Evolutionary conservation across 2,113 vertebrate genomes (phyloP), one percentile per base, ranked within the genome.

Genomic region (Vireo altiloquus): DNA sequence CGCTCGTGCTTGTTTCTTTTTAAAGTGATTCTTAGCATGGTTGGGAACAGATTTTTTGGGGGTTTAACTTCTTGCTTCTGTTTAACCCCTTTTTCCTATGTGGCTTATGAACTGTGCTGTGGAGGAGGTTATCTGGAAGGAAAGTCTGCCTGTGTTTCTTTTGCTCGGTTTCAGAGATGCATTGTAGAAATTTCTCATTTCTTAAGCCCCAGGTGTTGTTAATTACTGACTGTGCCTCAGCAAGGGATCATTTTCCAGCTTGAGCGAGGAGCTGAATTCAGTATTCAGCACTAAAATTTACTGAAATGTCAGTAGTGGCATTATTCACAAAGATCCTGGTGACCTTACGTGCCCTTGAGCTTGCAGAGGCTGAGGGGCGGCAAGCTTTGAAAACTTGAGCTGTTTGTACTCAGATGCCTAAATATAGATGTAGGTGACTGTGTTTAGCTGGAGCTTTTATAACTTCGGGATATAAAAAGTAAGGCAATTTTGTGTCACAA

Each of bases 91-190:
- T 85, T 52, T 20, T 56, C 70, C 63, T 81, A 15, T 31, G 0
- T 3, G 13, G 40, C 18, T 0, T 22, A 2, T 2, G 10, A 70
- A n/a, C 46, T 0, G 4, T 0, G 4, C 9, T 2, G 1, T 0
- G 1, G 63, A 53, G 80, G 46, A 27, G 59, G 15, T 85, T 31
- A n/a, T 46, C 60, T 40, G 65, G 72, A 49, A 63, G 69, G n/a
- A 61, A 82, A 60, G 49, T 8, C 63, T 76, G 37, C 37, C 0
- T 3, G 30, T 79, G 66, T 50, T 86, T 23, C 80, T 88, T 90
- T 60, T 22, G 18, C 84, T 91, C 33, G 25, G 5, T 50, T 83
- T 79, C 37, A 60, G 72, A 74, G 35, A 9, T 37, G 39, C 53
- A 4, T 5, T 52, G 46, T 80, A 52, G 75, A 35, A 68, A 74